Percentiles rank a stretch among this genome's conserved stretches.
Evolutionary conservation across 2,888 invertebrate species (phyloP).

Genomic region (Bembecia ichneumoniformis): DNA sequence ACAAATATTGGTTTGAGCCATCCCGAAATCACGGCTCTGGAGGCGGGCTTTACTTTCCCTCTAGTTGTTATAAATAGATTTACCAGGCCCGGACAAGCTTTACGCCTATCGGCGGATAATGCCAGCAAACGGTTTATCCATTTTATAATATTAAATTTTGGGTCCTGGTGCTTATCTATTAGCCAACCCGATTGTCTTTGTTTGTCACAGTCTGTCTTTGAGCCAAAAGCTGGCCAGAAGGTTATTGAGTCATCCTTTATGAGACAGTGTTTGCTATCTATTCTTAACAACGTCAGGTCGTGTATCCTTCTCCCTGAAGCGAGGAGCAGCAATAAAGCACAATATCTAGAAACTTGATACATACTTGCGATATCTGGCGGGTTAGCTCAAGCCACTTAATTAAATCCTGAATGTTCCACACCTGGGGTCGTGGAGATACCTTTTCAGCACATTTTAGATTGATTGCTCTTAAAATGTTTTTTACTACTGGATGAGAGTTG

Average conservation of each 20-base stretch:
- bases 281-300: constrained; percentile 1
- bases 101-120: not conserved
- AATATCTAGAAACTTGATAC: not conserved
- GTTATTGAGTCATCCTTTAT: not conserved
- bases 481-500: no score
- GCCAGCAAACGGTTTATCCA: not conserved
- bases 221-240: constrained; percentile 3
- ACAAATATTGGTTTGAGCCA: not conserved
- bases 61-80: not conserved
- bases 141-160: not conserved
- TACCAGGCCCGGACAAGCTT: not conserved
- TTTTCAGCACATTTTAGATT: no score
- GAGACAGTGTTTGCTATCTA: not conserved
- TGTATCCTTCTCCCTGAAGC: constrained; percentile 1
- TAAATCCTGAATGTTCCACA: no score
- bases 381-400: no score
- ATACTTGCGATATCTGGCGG: no score
- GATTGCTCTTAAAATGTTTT: no score
- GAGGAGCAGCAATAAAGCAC: not conserved
- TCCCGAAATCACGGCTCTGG: not conserved
- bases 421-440: no score
- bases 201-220: constrained; percentile 1
- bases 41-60: not conserved
- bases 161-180: not conserved
- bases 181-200: constrained; percentile 2